Evolutionary conservation across 2,797 vertebrate genomes (phyloP), one percentile per base, ranked within the genome.

Genomic region (Malacoraja senta): DNA sequence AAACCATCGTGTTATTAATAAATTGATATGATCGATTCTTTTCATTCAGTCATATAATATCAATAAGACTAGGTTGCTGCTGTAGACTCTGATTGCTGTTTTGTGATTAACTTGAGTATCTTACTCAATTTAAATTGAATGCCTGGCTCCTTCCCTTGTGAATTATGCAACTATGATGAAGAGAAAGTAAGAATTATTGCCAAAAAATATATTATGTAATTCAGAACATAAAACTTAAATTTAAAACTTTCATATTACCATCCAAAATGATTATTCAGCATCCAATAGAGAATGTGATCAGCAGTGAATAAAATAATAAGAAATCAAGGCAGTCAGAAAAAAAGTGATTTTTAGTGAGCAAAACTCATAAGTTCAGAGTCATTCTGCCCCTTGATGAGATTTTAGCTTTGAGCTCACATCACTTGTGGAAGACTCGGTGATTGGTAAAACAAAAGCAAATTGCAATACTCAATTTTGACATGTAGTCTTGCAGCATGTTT

Each of bases 181-280:
- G 90, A 92, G 71, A 92, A 72, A 92, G 21, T 92, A 53, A 92
- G 29, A 74, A 53, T 91, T 91, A 92, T 92, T 92, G 90, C 74
- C 71, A 58, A 92, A 71, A 53, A 44, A 71, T 91, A 71, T 81
- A 84, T 84, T 84, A 80, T 21, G 10, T 61, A 74, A 19, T 92
- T 76, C 58, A 17, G 24, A 53, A 26, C 38, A 26, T 53, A 53
- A 53, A 53, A 53, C 44, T 53, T 53, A 76, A 38, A 76, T 76
- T 88, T 88, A 35, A 88, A 65, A 44, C 61, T 88, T 88, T 68
- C 8, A 88, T 68, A 35, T 68, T 35, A 88, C 15, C n/a, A 35
- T 68, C n/a, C 61, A 88, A 65, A 65, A n/a, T 88, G 61, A 88
- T 88, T 21, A 9, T 88, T 35, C 32, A 65, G 84, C 61, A 88